A percentile compares a stretch with the other conserved stretches of the same genome.
phyloP scores from a whole-genome alignment of 2,888 invertebrate species.

The Morinoia aosen region DNA sequence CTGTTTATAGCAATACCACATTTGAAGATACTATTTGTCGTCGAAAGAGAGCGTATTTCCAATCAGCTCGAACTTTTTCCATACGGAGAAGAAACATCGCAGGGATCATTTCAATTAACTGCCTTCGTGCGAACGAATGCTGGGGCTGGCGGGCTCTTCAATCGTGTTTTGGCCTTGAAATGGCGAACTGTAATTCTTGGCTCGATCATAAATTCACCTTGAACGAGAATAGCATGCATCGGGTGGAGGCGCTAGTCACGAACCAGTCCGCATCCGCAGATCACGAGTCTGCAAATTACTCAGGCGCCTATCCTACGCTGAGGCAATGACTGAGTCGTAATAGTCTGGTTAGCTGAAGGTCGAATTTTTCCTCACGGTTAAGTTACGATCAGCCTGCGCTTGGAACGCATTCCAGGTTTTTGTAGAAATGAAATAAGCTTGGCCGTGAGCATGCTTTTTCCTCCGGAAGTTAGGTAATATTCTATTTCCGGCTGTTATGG shows the following conservation, averaged over 20 bases:
- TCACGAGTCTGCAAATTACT: neutral
- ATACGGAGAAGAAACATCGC: neutral
- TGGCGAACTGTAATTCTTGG: neutral
- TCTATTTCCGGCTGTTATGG: neutral
- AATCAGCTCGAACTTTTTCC: neutral
- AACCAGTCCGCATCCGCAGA: neutral
- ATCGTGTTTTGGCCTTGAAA: constrained; percentile 1
- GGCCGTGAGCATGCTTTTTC: neutral
- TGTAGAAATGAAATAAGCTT: neutral
- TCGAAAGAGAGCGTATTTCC: neutral
- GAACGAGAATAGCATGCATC: neutral
- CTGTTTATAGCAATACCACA: neutral
- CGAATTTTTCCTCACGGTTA: neutral
- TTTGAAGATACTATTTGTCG: no score
- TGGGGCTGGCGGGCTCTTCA: neutral
- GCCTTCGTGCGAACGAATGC: neutral
- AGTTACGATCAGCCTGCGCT: neutral
- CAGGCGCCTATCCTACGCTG: neutral
- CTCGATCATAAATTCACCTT: neutral
- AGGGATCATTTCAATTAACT: neutral
- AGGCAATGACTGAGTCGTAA: neutral
- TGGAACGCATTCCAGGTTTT: neutral
- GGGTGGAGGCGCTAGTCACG: neutral
- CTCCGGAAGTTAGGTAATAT: neutral
- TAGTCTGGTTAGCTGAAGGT: neutral